These are phyloP conservation scores for Picus viridis DNA, from an alignment of 2,797 vertebrate genomes.

Conservation along the genomic window DNA sequence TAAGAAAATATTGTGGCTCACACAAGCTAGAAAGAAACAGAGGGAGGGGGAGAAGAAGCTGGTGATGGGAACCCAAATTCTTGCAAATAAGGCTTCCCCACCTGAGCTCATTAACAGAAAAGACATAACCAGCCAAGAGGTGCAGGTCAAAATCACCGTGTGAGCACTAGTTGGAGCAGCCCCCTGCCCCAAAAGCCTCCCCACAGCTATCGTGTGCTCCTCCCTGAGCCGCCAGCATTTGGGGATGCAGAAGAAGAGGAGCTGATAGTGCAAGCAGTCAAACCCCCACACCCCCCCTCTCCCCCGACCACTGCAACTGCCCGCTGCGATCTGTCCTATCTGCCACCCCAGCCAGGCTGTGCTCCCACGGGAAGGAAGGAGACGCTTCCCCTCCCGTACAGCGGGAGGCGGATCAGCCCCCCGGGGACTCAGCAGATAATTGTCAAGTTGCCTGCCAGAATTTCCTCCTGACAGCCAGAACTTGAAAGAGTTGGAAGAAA, in stretches of 20 bases:
- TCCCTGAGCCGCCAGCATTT: not conserved
- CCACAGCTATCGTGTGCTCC: not conserved
- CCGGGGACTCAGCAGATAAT: not conserved
- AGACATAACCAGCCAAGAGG: not conserved
- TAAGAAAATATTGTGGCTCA: slow-evolving; percentile 12
- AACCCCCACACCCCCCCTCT: not conserved
- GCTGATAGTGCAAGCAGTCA: not conserved
- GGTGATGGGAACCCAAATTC: not conserved
- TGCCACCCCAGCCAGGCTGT: not conserved
- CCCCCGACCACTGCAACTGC: not conserved
- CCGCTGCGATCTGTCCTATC: not conserved
- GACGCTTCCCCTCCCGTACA: not conserved
- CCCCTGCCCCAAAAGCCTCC: not conserved
- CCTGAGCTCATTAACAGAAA: not conserved
- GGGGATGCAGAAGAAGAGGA: not conserved
- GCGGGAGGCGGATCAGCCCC: slow-evolving; percentile 33
- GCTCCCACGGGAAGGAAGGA: slow-evolving; percentile 12
- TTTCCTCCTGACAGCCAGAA: slow-evolving; percentile 37
- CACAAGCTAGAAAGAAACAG: not conserved
- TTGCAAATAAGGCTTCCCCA: not conserved
- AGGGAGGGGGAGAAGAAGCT: not conserved
- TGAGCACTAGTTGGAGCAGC: not conserved
- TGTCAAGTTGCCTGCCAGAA: slow-evolving; percentile 49
- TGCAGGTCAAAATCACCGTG: not conserved
- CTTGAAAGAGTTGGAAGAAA: slow-evolving; percentile 37